A percentile compares a stretch with the other conserved stretches of the same genome.
Conservation (phyloP, 2,113 vertebrate species). For the Mus musculus region DNA sequence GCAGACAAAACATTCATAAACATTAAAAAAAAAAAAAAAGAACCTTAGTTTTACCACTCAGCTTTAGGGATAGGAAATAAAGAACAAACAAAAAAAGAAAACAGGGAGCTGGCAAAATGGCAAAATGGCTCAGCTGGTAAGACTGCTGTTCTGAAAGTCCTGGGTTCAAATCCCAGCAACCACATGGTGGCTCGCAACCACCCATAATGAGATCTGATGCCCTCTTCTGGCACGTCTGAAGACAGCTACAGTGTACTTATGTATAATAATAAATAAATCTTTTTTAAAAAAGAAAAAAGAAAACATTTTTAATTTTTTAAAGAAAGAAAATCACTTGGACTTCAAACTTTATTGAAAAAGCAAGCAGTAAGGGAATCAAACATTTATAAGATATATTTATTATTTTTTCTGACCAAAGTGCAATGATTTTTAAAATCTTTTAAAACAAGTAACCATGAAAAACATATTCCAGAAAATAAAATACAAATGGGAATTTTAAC, state of each 20-base stretch:
- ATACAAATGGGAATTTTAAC: conserved; percentile 80
- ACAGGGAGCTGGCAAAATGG: not conserved
- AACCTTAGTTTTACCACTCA: conserved; percentile 17
- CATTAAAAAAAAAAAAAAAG: not conserved
- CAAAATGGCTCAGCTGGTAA: no score
- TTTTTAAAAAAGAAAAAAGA: no score
- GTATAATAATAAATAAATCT: no score
- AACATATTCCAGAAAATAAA: conserved; percentile 80
- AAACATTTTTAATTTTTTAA: conserved; percentile 53
- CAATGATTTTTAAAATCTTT: conserved; percentile 84
- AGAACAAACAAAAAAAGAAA: not conserved
- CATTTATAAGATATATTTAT: conserved; percentile 79
- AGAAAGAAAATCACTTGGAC: conserved; percentile 40
- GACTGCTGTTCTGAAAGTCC: no score
- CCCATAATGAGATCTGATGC: no score
- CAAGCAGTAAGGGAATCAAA: conserved; percentile 71
- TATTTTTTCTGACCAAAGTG: conserved; percentile 83
- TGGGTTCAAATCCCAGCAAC: no score
- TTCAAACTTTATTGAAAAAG: conserved; percentile 66
- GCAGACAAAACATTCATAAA: not conserved
- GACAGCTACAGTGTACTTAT: no score
- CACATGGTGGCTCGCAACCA: no score
- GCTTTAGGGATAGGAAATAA: conserved; percentile 31
- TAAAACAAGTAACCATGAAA: conserved; percentile 80
- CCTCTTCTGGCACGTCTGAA: no score